phyloP scores from a whole-genome alignment of 2,888 invertebrate species.

The Heliconius erato region DNA sequence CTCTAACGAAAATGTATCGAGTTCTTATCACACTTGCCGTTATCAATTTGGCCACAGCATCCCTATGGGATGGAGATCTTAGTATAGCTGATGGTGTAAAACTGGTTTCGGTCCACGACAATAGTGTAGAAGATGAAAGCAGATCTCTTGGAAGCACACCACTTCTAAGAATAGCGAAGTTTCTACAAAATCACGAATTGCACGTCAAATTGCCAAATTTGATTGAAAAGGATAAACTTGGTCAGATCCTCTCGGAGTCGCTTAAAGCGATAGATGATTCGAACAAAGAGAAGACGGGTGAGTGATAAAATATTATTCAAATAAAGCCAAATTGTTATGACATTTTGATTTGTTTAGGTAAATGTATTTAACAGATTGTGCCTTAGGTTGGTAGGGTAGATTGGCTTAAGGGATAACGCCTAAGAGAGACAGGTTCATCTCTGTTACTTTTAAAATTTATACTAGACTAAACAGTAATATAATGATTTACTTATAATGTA shows the following conservation, averaged over 20 bases:
- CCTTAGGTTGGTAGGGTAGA: not conserved
- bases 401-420: not conserved
- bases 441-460: too few relatives aligned
- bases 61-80: slow-evolving; percentile 80
- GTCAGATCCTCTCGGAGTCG: slow-evolving; percentile 84
- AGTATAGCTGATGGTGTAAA: slow-evolving; percentile 88
- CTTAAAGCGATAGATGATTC: slow-evolving; percentile 81
- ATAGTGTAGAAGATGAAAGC: slow-evolving; percentile 80
- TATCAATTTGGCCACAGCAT: slow-evolving; percentile 59
- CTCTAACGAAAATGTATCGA: slow-evolving; percentile 75
- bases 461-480: too few relatives aligned
- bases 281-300: slow-evolving; percentile 81
- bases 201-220: slow-evolving; percentile 90
- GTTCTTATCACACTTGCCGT: slow-evolving; percentile 61
- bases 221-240: slow-evolving; percentile 88
- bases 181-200: slow-evolving; percentile 90
- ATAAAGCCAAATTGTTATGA: not conserved
- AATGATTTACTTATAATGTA: too few relatives aligned
- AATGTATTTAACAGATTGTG: not conserved
- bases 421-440: not conserved
- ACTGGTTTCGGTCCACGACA: slow-evolving; percentile 84
- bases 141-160: slow-evolving; percentile 80
- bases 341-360: not conserved
- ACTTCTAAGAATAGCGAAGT: slow-evolving; percentile 87
- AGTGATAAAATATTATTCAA: slow-evolving; percentile 59